Conservation (phyloP, 2,888 invertebrate genomes). For the Aromia moschata region DNA sequence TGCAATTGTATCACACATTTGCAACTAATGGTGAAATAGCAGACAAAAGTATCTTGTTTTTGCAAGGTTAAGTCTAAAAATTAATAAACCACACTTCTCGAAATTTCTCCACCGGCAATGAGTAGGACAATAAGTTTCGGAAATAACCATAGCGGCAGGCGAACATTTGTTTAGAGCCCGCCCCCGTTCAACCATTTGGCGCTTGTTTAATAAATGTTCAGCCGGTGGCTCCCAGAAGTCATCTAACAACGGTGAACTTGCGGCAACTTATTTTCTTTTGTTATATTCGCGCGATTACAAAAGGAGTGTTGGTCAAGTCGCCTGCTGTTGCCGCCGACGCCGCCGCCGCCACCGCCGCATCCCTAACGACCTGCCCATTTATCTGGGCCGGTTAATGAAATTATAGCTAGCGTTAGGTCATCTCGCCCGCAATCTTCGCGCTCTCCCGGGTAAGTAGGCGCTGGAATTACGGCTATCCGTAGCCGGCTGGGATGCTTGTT, state of each 20-base stretch:
- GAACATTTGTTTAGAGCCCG: constrained; percentile 38
- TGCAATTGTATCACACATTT: too few species aligned
- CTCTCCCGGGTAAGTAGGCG: constrained; percentile 41
- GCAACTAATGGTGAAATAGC: too few species aligned
- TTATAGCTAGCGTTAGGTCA: constrained; percentile 64
- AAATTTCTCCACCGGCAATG: too few species aligned
- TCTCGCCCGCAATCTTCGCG: constrained; percentile 56
- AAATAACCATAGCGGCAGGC: constrained; percentile 39
- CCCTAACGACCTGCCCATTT: constrained; percentile 64
- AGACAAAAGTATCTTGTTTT: too few species aligned
- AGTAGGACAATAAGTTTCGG: too few species aligned
- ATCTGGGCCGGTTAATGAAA: constrained; percentile 68
- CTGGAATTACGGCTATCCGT: constrained; percentile 49
- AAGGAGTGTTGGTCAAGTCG: constrained; percentile 43
- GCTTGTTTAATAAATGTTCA: constrained; percentile 41
- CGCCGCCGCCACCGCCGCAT: constrained; percentile 21
- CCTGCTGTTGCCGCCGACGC: constrained; percentile 51
- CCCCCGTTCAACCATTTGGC: constrained; percentile 21
- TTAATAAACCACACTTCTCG: too few species aligned
- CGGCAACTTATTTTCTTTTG: constrained; percentile 49
- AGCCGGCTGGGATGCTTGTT: constrained; percentile 45
- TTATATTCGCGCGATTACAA: constrained; percentile 53
- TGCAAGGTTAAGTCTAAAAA: too few species aligned
- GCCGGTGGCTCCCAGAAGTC: constrained; percentile 36
- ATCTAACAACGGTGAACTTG: constrained; percentile 29